These are phyloP conservation scores for Chaenodraco wilsoni DNA, from an alignment of 2,797 vertebrate species.

Conservation along the genomic window DNA sequence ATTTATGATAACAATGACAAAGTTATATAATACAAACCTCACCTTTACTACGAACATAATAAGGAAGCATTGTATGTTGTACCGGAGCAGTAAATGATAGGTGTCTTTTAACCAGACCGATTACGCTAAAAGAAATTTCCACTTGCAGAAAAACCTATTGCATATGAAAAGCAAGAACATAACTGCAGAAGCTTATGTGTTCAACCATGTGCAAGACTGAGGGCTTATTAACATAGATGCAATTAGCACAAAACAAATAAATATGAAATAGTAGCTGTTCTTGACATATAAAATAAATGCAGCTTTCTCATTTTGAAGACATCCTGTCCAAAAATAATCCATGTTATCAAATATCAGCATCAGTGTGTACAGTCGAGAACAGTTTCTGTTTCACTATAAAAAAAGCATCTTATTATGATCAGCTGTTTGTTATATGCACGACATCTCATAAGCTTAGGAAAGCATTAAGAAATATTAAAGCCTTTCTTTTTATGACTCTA, in stretches of 20 bases:
- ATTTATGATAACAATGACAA: slow-evolving; percentile 17
- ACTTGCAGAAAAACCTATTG: background rate
- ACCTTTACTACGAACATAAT: slow-evolving; percentile 7
- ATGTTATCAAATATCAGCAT: slow-evolving; percentile 2
- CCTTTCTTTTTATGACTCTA: background rate
- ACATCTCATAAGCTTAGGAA: background rate
- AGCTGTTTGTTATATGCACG: background rate
- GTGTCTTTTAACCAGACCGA: background rate
- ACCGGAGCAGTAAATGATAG: background rate
- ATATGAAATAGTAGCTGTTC: background rate
- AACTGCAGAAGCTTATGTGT: background rate
- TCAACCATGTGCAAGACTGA: background rate
- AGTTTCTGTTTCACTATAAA: background rate
- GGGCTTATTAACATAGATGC: background rate
- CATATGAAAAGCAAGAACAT: background rate
- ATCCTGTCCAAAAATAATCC: background rate
- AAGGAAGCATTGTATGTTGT: slow-evolving; percentile 19
- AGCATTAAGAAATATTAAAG: background rate
- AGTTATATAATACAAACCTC: background rate
- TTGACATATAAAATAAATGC: background rate
- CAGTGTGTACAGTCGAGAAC: background rate
- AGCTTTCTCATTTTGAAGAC: background rate
- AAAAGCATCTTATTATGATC: background rate
- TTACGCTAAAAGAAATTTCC: background rate
- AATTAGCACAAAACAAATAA: background rate